A percentile compares a stretch with the other conserved stretches of the same genome.
phyloP scores from a whole-genome alignment of 2,797 vertebrate genomes.

The Etheostoma perlongum region DNA sequence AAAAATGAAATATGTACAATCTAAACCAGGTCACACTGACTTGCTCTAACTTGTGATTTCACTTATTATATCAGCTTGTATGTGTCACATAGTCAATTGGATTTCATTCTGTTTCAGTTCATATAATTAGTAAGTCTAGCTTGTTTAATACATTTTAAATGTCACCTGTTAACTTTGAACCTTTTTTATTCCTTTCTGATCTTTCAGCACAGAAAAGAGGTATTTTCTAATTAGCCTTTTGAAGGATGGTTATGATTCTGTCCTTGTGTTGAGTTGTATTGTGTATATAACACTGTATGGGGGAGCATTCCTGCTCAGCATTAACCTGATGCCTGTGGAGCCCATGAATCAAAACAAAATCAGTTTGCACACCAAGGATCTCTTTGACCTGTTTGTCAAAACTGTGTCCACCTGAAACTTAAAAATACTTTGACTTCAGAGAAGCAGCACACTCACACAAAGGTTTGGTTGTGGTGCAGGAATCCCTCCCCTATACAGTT shows the following conservation, averaged over 20 bases:
- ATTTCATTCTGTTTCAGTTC: conserved; percentile 1
- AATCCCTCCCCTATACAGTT: conserved; percentile 85
- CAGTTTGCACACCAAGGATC: not conserved
- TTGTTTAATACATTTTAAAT: conserved; percentile 22
- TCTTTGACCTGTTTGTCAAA: conserved; percentile 2
- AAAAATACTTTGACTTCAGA: not conserved
- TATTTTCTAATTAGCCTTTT: conserved; percentile 79
- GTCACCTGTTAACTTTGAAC: conserved; percentile 58
- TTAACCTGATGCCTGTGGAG: conserved; percentile 6
- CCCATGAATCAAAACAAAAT: conserved; percentile 4
- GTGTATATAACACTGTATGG: conserved; percentile 86
- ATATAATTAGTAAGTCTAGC: not conserved
- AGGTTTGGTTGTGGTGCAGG: conserved; percentile 82
- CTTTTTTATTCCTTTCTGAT: conserved; percentile 86
- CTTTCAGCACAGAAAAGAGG: conserved; percentile 96
- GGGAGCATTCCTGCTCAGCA: conserved; percentile 83
- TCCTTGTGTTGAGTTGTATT: conserved; percentile 79
- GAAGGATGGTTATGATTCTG: conserved; percentile 60
- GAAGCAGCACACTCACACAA: conserved; percentile 17
- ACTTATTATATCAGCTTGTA: conserved; percentile 7
- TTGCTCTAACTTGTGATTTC: conserved; percentile 17
- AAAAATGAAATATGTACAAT: not conserved
- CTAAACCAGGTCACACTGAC: not conserved
- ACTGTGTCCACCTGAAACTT: not conserved
- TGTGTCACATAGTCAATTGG: conserved; percentile 3